Percentiles rank a stretch among this genome's conserved stretches.
These are phyloP conservation scores for Drosophila parvula DNA, from an alignment of 1,140 invertebrate species.

Conservation along the genomic window DNA sequence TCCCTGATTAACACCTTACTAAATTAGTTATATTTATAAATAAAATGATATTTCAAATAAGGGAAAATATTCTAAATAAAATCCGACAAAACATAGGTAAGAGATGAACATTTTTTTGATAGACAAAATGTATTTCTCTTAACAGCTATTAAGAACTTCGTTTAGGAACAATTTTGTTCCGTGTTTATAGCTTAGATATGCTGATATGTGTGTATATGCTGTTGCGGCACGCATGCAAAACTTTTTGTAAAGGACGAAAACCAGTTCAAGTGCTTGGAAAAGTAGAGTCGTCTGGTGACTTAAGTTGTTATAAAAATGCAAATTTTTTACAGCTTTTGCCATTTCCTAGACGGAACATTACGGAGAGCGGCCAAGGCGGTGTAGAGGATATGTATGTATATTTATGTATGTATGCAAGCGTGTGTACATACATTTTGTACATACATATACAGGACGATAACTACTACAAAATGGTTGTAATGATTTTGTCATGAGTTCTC, in stretches of 20 bases:
- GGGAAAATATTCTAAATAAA: not conserved
- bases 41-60: not conserved
- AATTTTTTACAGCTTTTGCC: constrained; percentile 70
- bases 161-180: constrained; percentile 8
- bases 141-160: not conserved
- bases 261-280: constrained; percentile 67
- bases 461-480: constrained; percentile 58
- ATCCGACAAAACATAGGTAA: no score
- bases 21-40: no score
- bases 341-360: constrained; percentile 51
- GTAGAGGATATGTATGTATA: constrained; percentile 8
- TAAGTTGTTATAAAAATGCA: constrained; percentile 74
- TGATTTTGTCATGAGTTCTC: constrained; percentile 59
- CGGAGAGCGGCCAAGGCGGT: not conserved
- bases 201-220: constrained; percentile 33
- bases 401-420: constrained; percentile 19
- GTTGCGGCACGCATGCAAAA: constrained; percentile 61
- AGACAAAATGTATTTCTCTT: not conserved
- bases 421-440: constrained; percentile 9
- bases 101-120: not conserved
- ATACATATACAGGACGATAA: constrained; percentile 37
- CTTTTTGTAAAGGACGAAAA: constrained; percentile 57
- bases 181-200: constrained; percentile 50
- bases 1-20: no score
- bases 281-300: constrained; percentile 70